phyloP scores from a whole-genome alignment of 2,113 vertebrate species.

The Sarotherodon lohbergeri region DNA sequence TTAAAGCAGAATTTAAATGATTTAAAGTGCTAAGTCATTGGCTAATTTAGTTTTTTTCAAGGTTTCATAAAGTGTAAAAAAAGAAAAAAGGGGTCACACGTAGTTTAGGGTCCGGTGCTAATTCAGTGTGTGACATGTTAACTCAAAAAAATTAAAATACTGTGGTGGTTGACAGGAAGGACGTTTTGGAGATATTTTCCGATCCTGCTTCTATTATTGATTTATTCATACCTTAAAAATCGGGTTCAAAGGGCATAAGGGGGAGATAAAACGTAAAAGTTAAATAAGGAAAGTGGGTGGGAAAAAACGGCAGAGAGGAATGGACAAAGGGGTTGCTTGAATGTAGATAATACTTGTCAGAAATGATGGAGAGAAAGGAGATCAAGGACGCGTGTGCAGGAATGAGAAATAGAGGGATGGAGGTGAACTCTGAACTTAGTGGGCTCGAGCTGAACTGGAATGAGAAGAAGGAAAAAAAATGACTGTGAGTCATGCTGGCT shows the following conservation, averaged over 20 bases:
- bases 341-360: neutral
- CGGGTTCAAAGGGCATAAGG: neutral
- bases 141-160: neutral
- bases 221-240: constrained; percentile 54
- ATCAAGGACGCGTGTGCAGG: neutral
- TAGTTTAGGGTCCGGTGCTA: neutral
- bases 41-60: neutral
- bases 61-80: neutral
- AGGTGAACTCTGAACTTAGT: constrained; percentile 54
- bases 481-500: constrained; percentile 40
- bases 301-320: neutral
- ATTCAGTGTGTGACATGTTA: neutral
- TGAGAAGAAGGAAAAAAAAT: constrained; percentile 13
- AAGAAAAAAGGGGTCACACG: neutral
- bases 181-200: neutral
- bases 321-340: neutral
- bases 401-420: neutral
- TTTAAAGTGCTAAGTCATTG: neutral
- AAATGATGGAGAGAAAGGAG: neutral
- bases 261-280: neutral
- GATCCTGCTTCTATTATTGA: neutral
- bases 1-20: neutral
- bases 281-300: neutral
- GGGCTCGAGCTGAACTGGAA: constrained; percentile 35
- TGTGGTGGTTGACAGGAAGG: neutral